Conservation (phyloP, 2,797 vertebrate genomes). For the Discoglossus pictus region DNA sequence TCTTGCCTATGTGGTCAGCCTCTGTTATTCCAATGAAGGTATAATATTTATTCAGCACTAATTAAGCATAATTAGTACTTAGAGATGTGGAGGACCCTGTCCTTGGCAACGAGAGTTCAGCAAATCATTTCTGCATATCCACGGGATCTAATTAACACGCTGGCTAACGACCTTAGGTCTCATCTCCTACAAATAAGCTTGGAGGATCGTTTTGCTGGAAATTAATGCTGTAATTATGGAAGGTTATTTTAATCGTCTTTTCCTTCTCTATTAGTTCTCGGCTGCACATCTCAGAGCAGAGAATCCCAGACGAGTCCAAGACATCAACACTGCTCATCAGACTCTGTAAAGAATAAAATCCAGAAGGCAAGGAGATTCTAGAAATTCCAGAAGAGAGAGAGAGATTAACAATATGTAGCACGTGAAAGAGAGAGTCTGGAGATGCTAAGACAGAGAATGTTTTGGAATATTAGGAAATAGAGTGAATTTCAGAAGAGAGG, state of each 20-base stretch:
- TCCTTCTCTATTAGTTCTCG: constrained; percentile 12
- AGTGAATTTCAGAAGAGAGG: too few relatives aligned
- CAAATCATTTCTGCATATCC: constrained; percentile 49
- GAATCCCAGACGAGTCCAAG: too few relatives aligned
- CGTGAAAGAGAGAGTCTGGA: too few relatives aligned
- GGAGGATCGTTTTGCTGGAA: constrained; percentile 46
- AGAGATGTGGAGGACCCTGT: constrained; percentile 43
- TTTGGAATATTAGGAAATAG: too few relatives aligned
- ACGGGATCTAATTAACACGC: constrained; percentile 49
- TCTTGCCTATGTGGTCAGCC: constrained; percentile 38
- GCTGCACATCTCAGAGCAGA: background rate
- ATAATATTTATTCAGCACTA: constrained; percentile 48
- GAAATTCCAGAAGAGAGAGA: too few relatives aligned
- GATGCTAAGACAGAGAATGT: too few relatives aligned
- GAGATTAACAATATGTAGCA: too few relatives aligned
- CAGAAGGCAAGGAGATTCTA: too few relatives aligned
- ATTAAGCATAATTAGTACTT: constrained; percentile 50
- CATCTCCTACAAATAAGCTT: constrained; percentile 48
- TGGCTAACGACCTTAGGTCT: constrained; percentile 49
- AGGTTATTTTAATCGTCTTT: constrained; percentile 35
- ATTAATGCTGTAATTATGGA: constrained; percentile 47
- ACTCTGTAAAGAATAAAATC: too few relatives aligned
- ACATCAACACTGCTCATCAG: too few relatives aligned
- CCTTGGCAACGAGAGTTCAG: constrained; percentile 45
- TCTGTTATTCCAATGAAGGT: constrained; percentile 45